A percentile compares a stretch with the other conserved stretches of the same genome.
phyloP scores from a whole-genome alignment of 2,888 invertebrate species.

The Drosophila buzzatii region DNA sequence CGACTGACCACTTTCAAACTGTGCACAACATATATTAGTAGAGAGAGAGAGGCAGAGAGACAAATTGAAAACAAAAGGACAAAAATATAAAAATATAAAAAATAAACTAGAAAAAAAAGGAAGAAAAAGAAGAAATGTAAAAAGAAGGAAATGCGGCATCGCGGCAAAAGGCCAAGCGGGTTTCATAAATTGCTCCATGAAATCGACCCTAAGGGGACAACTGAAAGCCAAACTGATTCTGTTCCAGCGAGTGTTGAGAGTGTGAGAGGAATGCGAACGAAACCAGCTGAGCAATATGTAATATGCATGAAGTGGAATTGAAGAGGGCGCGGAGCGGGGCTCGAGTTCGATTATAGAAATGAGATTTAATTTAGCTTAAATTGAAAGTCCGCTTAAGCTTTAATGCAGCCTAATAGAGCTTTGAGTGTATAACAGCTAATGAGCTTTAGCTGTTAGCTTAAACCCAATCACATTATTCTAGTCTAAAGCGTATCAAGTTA shows the following conservation, averaged over 20 bases:
- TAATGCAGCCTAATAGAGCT: not conserved
- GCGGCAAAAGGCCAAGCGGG: slow-evolving; percentile 72
- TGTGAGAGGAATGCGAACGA: slow-evolving; percentile 2
- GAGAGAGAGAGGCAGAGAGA: not conserved
- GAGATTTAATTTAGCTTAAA: not conserved
- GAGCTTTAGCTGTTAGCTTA: not conserved
- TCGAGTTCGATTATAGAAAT: not conserved
- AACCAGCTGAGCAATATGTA: slow-evolving; percentile 1
- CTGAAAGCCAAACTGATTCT: slow-evolving; percentile 45
- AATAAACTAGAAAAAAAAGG: not conserved
- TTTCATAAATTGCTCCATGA: slow-evolving; percentile 67
- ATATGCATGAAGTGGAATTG: not conserved
- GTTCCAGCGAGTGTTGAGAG: slow-evolving; percentile 29
- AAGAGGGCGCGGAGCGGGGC: not conserved
- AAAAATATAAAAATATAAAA: slow-evolving; percentile 5
- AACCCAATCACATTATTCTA: not conserved
- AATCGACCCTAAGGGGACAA: slow-evolving; percentile 53
- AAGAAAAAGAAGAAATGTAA: not conserved
- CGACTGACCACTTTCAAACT: no score
- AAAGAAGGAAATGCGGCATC: slow-evolving; percentile 35
- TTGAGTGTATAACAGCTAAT: not conserved
- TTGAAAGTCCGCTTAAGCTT: slow-evolving; percentile 6
- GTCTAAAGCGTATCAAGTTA: not conserved
- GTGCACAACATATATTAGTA: not conserved
- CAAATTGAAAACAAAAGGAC: slow-evolving; percentile 11